Base-by-base conservation (phyloP, 2,888 invertebrate genomes). In the Frankliniella fusca region DNA sequence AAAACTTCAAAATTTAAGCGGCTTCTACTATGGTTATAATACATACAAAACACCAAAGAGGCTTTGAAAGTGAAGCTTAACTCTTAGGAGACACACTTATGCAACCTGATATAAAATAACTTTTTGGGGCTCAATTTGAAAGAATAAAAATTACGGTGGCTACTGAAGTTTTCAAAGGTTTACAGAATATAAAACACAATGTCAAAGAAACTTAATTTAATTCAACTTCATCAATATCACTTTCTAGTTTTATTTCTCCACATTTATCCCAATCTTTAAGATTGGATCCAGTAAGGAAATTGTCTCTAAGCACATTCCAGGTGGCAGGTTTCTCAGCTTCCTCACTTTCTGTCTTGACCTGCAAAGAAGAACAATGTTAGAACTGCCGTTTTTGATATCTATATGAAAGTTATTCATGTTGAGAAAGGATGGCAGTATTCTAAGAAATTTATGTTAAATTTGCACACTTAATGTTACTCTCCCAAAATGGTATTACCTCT, bases 261-360 rank as follows among this genome's bases (percentile, higher is more conserved):
- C 70, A 27, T 88, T 95, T 94, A 87, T 97, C 95, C 97, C 97
- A 97, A 88, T 97, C 95, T 89, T 96, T 96, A 89, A 96, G 91
- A 89, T 94, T 94, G 50, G 94, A 93, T 84, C 94, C 94, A 91
- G 95, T 94, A 93, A 96, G 94, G 87, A 95, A 97, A 88, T 97
- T 96, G 86, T 96, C 95, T 84, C 94, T 91, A 86, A 89, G 89
- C 87, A 90, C 88, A 86, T 86, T 88, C 91, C 91, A 91, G 3
- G 87, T 84, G 79, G 81, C 81, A 27, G 70, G 70, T 76, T 84
- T 83, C 83, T 85, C 80, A 50, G 82, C 83, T 70, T 85, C 85
- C 82, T 84, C 83, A 83, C 38, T 86, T 82, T 88, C 87, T 80
- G 84, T 84, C 84, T 85, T 85, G 70, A 85, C 84, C n/a, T 83